phyloP scores from a whole-genome alignment of 2,797 vertebrate genomes.

The Fundulus diaphanus region DNA sequence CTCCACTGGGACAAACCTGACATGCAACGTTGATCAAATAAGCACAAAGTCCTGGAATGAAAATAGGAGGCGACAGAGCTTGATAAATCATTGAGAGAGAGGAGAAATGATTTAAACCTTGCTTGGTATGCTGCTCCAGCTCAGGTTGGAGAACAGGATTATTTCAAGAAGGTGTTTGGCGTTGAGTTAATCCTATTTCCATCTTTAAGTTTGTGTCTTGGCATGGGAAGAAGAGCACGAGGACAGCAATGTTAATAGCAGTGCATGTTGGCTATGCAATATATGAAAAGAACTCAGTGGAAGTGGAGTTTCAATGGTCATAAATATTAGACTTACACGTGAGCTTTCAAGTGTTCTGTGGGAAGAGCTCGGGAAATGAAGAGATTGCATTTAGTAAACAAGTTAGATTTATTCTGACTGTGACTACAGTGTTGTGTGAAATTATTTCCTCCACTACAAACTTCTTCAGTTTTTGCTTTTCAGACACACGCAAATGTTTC shows the following conservation, averaged over 20 bases:
- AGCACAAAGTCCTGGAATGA: constrained; percentile 24
- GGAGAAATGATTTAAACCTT: constrained; percentile 51
- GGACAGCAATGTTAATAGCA: constrained; percentile 14
- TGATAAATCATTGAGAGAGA: constrained; percentile 62
- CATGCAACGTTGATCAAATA: constrained; percentile 42
- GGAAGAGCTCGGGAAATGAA: constrained; percentile 10
- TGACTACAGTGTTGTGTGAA: constrained; percentile 1
- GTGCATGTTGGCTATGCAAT: constrained; percentile 25
- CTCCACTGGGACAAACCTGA: constrained; percentile 37
- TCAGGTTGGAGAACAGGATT: constrained; percentile 1
- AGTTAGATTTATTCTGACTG: constrained; percentile 14
- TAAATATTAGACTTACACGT: constrained; percentile 61
- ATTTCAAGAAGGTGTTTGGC: constrained; percentile 14
- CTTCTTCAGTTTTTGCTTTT: neutral
- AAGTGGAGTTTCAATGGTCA: constrained; percentile 45
- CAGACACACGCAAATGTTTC: neutral
- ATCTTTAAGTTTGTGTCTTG: constrained; percentile 9
- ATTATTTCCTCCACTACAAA: neutral
- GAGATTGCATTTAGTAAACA: constrained; percentile 15
- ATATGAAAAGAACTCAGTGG: constrained; percentile 13
- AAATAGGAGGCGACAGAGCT: constrained; percentile 44
- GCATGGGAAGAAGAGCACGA: neutral
- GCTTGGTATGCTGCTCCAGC: constrained; percentile 20
- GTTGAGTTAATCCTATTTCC: constrained; percentile 1
- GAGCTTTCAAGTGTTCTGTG: constrained; percentile 15